Percentiles rank a stretch among this genome's conserved stretches.
Evolutionary conservation across 2,797 vertebrate species (phyloP).

Genomic region (Coccyzus lansbergi): DNA sequence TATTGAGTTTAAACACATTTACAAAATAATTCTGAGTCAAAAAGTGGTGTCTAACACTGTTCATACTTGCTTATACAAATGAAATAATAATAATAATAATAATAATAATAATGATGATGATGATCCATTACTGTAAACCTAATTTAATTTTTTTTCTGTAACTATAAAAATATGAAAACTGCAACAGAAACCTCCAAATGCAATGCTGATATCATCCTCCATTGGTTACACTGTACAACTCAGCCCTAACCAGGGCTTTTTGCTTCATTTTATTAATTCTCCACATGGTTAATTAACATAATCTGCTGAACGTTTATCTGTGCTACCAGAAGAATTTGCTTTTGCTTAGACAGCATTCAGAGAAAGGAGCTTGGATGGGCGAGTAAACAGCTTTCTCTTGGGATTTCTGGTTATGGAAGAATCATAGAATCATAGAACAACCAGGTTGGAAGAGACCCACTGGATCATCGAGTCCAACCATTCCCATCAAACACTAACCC

Average conservation of each 20-base stretch:
- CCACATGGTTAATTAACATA: not conserved
- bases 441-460: too few species aligned
- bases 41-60: not conserved
- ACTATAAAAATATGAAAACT: not conserved
- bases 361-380: not conserved
- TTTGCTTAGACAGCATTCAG: not conserved
- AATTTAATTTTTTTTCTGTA: not conserved
- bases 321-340: not conserved
- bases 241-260: not conserved
- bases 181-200: not conserved
- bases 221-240: not conserved
- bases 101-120: too few species aligned
- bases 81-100: not conserved
- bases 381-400: not conserved
- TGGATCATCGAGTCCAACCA: too few species aligned
- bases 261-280: not conserved
- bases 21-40: not conserved
- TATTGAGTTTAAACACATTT: not conserved
- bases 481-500: too few species aligned
- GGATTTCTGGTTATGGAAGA: not conserved
- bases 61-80: not conserved
- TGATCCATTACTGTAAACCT: not conserved
- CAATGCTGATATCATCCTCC: not conserved
- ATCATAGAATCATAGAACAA: too few species aligned
- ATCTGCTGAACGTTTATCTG: not conserved